phyloP scores from a whole-genome alignment of 2,888 invertebrate species.

The Lasioglossum villosulum region DNA sequence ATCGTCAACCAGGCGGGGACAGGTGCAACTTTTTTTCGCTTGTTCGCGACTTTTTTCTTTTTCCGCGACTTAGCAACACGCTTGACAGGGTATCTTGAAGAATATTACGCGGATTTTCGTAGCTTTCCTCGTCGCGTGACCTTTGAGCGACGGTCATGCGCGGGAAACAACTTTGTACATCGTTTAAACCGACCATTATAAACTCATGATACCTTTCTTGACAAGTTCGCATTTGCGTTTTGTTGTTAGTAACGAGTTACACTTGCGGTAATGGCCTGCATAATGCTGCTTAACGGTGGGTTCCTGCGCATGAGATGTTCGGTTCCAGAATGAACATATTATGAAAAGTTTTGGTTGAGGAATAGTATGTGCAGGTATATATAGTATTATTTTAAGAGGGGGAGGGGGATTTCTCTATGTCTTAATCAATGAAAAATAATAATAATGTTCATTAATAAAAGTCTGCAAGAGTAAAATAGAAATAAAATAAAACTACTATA shows the following conservation, averaged over 20 bases:
- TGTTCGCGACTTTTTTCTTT: background rate
- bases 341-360: background rate
- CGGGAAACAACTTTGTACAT: conserved; percentile 11
- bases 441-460: too few relatives aligned
- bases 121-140: conserved; percentile 8
- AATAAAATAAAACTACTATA: too few relatives aligned
- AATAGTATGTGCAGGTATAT: background rate
- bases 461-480: too few relatives aligned
- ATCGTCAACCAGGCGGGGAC: conserved; percentile 17
- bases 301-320: background rate
- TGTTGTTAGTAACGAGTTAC: background rate
- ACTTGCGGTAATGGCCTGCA: background rate
- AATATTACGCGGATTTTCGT: conserved; percentile 7
- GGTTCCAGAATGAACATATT: background rate
- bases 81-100: background rate
- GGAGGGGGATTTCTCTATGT: too few relatives aligned
- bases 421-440: too few relatives aligned
- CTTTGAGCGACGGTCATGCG: conserved; percentile 11
- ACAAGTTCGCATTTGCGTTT: background rate
- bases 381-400: too few relatives aligned
- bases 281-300: background rate
- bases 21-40: background rate
- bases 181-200: conserved; percentile 1
- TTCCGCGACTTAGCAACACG: background rate
- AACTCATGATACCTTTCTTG: conserved; percentile 11